Conservation (phyloP, 2,888 invertebrate species). For the Blomia tropicalis region DNA sequence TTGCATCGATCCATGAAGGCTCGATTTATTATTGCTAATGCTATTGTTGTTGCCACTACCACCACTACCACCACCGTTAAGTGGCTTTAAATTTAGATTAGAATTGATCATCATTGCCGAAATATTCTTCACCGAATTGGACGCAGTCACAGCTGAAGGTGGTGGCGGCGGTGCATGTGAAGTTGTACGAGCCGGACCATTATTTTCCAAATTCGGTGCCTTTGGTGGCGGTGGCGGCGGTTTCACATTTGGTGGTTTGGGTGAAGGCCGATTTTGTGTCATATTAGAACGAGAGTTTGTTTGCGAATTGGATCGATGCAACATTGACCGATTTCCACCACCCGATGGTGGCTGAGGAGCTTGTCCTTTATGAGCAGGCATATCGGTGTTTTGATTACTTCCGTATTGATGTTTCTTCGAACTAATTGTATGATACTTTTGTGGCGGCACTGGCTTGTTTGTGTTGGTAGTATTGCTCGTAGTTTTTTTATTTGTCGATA, state of each 20-base stretch:
- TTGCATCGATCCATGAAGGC: neutral
- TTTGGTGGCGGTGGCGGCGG: slow-evolving; percentile 23
- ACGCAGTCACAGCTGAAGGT: neutral
- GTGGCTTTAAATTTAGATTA: neutral
- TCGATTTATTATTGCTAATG: neutral
- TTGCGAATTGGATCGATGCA: slow-evolving; percentile 20
- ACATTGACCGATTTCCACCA: slow-evolving; percentile 35
- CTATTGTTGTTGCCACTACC: too few species aligned
- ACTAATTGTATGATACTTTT: neutral
- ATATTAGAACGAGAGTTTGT: neutral
- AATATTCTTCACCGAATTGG: neutral
- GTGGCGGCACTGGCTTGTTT: neutral
- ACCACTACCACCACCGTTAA: neutral
- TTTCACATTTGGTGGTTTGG: slow-evolving; percentile 14
- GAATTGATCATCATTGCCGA: neutral
- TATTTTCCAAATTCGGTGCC: neutral
- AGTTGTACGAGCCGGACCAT: neutral
- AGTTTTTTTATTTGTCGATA: neutral
- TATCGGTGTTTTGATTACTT: neutral
- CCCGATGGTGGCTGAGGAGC: slow-evolving; percentile 31
- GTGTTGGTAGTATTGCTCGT: neutral
- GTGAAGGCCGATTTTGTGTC: neutral
- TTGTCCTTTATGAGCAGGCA: slow-evolving; percentile 13
- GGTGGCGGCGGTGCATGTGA: neutral
- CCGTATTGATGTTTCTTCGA: neutral